Evolutionary conservation across 1,140 invertebrate species (phyloP).

Genomic region (Drosophila repleta): DNA sequence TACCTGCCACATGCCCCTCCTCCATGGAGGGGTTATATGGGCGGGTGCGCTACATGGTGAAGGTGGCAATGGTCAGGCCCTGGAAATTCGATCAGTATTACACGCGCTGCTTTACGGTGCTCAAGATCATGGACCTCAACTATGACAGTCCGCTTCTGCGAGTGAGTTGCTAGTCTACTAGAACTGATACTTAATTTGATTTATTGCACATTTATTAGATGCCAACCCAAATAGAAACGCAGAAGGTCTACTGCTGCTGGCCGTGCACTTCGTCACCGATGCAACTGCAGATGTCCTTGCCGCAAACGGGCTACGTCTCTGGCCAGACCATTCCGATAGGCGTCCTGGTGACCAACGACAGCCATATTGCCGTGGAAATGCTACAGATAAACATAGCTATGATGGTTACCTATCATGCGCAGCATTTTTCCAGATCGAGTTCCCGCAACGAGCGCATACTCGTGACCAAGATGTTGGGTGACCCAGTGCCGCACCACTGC

Average conservation of each 20-base stretch:
- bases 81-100: constrained; percentile 90
- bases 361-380: constrained; percentile 57
- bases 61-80: constrained; percentile 88
- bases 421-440: constrained; percentile 49
- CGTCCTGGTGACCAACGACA: constrained; percentile 62
- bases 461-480: constrained; percentile 54
- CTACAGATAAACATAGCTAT: constrained; percentile 54
- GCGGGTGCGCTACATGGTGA: constrained; percentile 88
- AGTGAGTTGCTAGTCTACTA: constrained; percentile 28
- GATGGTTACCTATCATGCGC: constrained; percentile 57
- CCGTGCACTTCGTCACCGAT: constrained; percentile 63
- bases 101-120: constrained; percentile 89
- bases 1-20: constrained; percentile 86
- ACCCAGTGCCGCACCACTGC: constrained; percentile 57
- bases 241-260: constrained; percentile 64
- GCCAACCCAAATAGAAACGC: constrained; percentile 51
- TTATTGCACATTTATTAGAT: constrained; percentile 29
- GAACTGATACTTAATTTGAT: neutral
- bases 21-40: constrained; percentile 90
- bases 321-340: constrained; percentile 57
- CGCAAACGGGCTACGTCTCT: constrained; percentile 67
- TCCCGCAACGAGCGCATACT: constrained; percentile 61
- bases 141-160: constrained; percentile 70
- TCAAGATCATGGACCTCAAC: constrained; percentile 89
- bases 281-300: constrained; percentile 48